Conservation (phyloP, 2,797 vertebrate species). For the Tenualosa ilisha region DNA sequence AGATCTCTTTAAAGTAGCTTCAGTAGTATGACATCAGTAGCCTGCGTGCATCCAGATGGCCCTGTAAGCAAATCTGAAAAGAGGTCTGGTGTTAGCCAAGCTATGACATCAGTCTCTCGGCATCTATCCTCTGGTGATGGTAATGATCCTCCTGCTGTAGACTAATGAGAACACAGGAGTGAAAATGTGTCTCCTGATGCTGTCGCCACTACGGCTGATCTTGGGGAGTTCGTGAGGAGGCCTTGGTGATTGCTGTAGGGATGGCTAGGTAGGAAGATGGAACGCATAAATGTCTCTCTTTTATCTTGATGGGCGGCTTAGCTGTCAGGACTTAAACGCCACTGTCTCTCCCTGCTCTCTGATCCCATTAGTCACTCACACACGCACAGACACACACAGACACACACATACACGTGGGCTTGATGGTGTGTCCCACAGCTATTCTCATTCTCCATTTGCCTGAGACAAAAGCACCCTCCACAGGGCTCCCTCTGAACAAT, state of each 20-base stretch:
- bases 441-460: not conserved
- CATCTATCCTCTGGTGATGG: too few relatives aligned
- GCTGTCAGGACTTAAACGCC: not conserved
- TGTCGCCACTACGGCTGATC: not conserved
- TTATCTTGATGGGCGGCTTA: not conserved
- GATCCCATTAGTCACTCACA: not conserved
- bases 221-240: not conserved
- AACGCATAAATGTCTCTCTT: slow-evolving; percentile 20
- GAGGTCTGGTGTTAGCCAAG: too few relatives aligned
- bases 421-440: not conserved
- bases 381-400: not conserved
- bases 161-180: too few relatives aligned
- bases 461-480: not conserved
- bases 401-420: not conserved
- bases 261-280: not conserved
- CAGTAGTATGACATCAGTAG: too few relatives aligned
- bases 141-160: too few relatives aligned
- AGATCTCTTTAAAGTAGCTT: too few relatives aligned
- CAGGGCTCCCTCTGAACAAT: not conserved
- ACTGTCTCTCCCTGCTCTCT: not conserved
- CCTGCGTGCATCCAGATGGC: too few relatives aligned
- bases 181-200: not conserved
- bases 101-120: too few relatives aligned
- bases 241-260: slow-evolving; percentile 16
- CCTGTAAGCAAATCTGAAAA: too few relatives aligned